These are phyloP conservation scores for Agrochola lychnidis DNA, from an alignment of 2,888 invertebrate species.

Conservation along the genomic window DNA sequence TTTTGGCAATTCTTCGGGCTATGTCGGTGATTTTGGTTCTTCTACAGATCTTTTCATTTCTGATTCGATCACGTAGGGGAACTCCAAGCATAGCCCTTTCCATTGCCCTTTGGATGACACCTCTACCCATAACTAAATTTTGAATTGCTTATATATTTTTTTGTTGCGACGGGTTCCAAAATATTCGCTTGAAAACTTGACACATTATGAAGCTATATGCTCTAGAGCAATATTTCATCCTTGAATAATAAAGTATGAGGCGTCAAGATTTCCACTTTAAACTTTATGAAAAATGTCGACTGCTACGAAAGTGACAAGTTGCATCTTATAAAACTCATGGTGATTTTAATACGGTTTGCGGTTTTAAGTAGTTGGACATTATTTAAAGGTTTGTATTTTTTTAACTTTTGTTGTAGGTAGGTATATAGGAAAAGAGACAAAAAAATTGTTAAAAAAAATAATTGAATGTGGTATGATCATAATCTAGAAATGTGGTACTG, in stretches of 20 bases:
- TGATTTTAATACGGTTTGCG: constrained; percentile 2
- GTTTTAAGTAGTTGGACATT: not conserved
- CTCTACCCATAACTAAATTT: not conserved
- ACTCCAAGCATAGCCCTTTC: not conserved
- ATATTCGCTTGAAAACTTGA: not conserved
- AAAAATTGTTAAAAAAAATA: too few species aligned
- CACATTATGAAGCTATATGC: constrained; percentile 13
- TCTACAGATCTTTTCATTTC: too few species aligned
- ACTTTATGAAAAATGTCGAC: constrained; percentile 33
- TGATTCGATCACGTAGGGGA: not conserved
- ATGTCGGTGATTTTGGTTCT: too few species aligned
- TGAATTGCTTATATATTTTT: not conserved
- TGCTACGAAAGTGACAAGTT: not conserved
- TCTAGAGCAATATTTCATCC: constrained; percentile 14
- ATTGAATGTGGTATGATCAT: too few species aligned
- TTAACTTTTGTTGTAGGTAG: too few species aligned
- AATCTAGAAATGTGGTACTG: too few species aligned
- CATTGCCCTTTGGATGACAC: not conserved
- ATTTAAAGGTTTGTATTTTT: not conserved
- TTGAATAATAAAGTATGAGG: constrained; percentile 21
- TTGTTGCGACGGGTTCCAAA: not conserved
- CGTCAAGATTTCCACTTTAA: constrained; percentile 34
- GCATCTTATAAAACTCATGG: constrained; percentile 12
- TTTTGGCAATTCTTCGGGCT: too few species aligned
- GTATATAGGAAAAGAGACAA: too few species aligned